Base-by-base conservation (phyloP, 2,113 vertebrate genomes). In the Marmota monax region DNA sequence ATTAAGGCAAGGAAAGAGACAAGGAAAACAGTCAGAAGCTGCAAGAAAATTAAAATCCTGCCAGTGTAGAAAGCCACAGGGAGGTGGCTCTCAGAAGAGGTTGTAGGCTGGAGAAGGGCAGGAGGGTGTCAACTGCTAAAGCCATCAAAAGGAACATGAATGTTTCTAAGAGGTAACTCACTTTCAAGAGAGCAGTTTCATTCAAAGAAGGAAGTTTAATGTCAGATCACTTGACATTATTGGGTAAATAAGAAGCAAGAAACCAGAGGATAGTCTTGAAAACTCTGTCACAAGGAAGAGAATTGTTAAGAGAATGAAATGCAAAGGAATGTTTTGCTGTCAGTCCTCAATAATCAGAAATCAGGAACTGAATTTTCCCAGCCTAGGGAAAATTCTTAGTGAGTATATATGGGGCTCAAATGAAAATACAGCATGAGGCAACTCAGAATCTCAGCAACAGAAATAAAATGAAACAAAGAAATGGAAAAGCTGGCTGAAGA, bases 121-220 rank as follows among this genome's bases (percentile, higher is more conserved):
- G 67, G 14, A 84, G 13, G 65, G 27, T 94, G 85, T 92, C 37
- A 92, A 58, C 53, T 76, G 37, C 70, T 77, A 29, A 91, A 72
- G 65, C 37, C 51, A 84, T 76, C 80, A n/a, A 79, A 63, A 74
- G 67, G 78, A 94, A 17, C 39, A 27, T 79, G 94, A 91, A 39
- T 45, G 86, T 80, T 96, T 78, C 76, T 69, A 70, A 95, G 74
- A 87, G 51, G 34, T 42, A 88, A 74, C 53, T 93, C n/a, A 37
- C n/a, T 90, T 93, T 84, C 14, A 84, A 84, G 84, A 93, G 65
- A 95, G 76, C 9, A 23, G 48, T 70, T 96, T 89, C 76, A 27
- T 94, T 92, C 72, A 53, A n/a, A 61, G 17, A 85, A 87, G 32
- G 61, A 84, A 63, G 10, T 45, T 90, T 56, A 56, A 89, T 95